Conservation (phyloP, 1,140 invertebrate genomes). For the Riptortus pedestris region DNA sequence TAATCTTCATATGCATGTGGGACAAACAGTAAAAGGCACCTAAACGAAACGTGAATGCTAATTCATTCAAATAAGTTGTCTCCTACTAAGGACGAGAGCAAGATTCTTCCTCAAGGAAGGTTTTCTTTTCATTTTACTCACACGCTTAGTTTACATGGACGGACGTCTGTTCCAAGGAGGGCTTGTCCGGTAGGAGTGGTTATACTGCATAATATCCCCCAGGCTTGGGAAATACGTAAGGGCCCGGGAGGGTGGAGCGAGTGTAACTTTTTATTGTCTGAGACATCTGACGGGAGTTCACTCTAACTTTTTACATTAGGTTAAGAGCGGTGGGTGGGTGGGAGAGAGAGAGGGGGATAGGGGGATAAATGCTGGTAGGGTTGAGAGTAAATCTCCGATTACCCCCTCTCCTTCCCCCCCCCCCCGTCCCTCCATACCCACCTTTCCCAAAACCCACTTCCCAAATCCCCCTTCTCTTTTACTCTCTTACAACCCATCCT, state of each 20-base stretch:
- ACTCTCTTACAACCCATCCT: not conserved
- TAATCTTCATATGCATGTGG: too few relatives aligned
- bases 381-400: not conserved
- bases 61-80: too few relatives aligned
- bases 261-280: not conserved
- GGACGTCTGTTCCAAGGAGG: too few relatives aligned
- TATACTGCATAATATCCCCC: too few relatives aligned
- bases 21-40: too few relatives aligned
- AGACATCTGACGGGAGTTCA: not conserved
- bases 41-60: too few relatives aligned
- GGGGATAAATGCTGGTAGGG: not conserved
- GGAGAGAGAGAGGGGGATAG: not conserved
- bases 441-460: not conserved
- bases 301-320: not conserved
- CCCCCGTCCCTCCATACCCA: not conserved
- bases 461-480: not conserved
- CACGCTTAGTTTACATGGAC: too few relatives aligned
- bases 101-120: too few relatives aligned
- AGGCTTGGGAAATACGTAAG: too few relatives aligned
- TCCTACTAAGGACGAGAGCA: too few relatives aligned
- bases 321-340: not conserved
- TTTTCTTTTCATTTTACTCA: too few relatives aligned
- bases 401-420: not conserved
- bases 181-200: too few relatives aligned
- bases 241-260: not conserved